These are phyloP conservation scores for Meleagris gallopavo DNA, from an alignment of 2,113 vertebrate genomes.

Conservation along the genomic window DNA sequence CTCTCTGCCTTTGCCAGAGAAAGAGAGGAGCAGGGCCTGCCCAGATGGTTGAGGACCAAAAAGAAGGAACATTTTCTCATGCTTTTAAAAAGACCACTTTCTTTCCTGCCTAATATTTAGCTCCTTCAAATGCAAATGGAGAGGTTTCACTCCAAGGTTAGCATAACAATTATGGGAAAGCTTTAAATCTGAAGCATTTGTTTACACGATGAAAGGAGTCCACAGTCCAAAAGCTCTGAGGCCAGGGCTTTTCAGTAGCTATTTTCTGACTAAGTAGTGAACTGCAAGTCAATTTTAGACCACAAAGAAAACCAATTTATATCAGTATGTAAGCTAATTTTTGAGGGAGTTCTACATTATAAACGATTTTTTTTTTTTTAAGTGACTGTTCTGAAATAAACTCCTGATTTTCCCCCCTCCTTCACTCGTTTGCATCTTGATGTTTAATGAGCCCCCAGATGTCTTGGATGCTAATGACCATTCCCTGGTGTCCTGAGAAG, in stretches of 20 bases:
- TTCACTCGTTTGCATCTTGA: neutral
- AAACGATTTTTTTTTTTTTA: constrained; percentile 29
- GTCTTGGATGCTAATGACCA: constrained; percentile 25
- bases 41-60: constrained; percentile 93
- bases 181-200: constrained; percentile 98
- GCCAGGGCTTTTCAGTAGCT: constrained; percentile 83
- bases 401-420: neutral
- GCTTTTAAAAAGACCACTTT: constrained; percentile 94
- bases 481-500: constrained; percentile 35
- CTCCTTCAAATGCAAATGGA: constrained; percentile 99
- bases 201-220: constrained; percentile 94
- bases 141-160: constrained; percentile 96
- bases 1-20: constrained; percentile 74
- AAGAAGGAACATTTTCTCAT: constrained; percentile 94
- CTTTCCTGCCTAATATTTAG: constrained; percentile 99
- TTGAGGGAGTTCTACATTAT: constrained; percentile 78
- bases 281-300: constrained; percentile 87
- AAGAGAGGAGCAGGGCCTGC: constrained; percentile 83
- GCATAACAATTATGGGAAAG: constrained; percentile 99
- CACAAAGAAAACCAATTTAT: constrained; percentile 87
- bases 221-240: constrained; percentile 81
- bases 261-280: constrained; percentile 84
- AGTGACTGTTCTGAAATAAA: constrained; percentile 67
- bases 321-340: constrained; percentile 82
- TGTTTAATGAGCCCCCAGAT: constrained; percentile 55